Percentiles rank a stretch among this genome's conserved stretches.
Conservation (phyloP, 2,888 invertebrate genomes). For the Zygaena filipendulae region DNA sequence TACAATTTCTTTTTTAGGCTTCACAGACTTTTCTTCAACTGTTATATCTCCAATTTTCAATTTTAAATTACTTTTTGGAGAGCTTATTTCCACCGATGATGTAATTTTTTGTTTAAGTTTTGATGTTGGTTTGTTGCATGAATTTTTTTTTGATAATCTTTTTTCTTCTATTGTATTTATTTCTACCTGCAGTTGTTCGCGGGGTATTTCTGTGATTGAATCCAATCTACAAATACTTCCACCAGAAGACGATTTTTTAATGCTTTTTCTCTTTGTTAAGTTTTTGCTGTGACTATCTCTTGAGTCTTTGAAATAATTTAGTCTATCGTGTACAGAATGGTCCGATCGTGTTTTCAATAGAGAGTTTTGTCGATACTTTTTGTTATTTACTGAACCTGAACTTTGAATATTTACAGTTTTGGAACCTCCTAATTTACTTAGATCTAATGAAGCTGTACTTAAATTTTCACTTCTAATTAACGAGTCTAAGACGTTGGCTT, state of each 20-base stretch:
- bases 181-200: constrained; percentile 25
- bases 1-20: constrained; percentile 44
- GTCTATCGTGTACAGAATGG: constrained; percentile 44
- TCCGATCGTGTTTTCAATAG: constrained; percentile 57
- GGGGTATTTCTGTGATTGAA: constrained; percentile 54
- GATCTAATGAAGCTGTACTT: constrained; percentile 47
- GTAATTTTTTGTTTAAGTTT: constrained; percentile 66
- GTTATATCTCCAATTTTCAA: constrained; percentile 66
- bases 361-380: constrained; percentile 23
- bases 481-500: constrained; percentile 61
- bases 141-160: constrained; percentile 30
- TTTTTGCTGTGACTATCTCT: constrained; percentile 26
- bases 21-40: constrained; percentile 64
- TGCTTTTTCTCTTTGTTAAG: constrained; percentile 36
- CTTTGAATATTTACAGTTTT: constrained; percentile 20
- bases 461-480: constrained; percentile 65
- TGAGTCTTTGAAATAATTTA: constrained; percentile 29
- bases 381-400: constrained; percentile 21
- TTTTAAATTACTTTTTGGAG: constrained; percentile 56
- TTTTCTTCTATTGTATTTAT: constrained; percentile 60
- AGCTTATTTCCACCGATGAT: constrained; percentile 59
- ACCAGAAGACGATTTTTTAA: constrained; percentile 55
- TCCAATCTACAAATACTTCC: constrained; percentile 50
- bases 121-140: constrained; percentile 19
- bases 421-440: constrained; percentile 49